Evolutionary conservation across 1,140 invertebrate species (phyloP).

Genomic region (Coenobita brevimanus): DNA sequence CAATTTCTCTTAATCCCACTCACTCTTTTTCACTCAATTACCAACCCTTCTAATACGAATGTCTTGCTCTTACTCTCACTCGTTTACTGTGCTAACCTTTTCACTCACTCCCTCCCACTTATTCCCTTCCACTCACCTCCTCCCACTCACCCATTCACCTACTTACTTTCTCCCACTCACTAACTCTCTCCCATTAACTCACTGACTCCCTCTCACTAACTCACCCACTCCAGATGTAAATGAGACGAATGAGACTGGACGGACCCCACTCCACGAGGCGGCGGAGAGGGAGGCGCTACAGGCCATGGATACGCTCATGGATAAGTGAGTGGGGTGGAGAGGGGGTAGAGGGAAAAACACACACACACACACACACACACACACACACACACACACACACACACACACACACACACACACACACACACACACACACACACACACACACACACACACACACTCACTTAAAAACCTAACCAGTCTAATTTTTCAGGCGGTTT

Average conservation of each 20-base stretch:
- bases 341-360: too few species aligned
- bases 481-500: too few species aligned
- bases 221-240: conserved; percentile 82
- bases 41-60: not conserved
- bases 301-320: conserved; percentile 82
- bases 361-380: conserved; percentile 1
- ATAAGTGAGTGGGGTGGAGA: conserved; percentile 71
- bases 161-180: not conserved
- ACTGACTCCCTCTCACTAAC: conserved; percentile 65
- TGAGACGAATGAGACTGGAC: conserved; percentile 82
- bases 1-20: not conserved
- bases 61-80: not conserved
- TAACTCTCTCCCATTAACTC: too few species aligned
- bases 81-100: not conserved
- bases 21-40: not conserved
- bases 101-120: not conserved
- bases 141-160: not conserved
- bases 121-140: not conserved
- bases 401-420: too few species aligned
- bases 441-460: too few species aligned
- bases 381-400: not conserved
- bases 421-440: too few species aligned
- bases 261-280: conserved; percentile 88
- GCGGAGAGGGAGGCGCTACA: conserved; percentile 83
- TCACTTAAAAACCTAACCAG: too few species aligned